These are phyloP conservation scores for Pseudochaenichthys georgianus DNA, from an alignment of 2,797 vertebrate species.

Conservation along the genomic window DNA sequence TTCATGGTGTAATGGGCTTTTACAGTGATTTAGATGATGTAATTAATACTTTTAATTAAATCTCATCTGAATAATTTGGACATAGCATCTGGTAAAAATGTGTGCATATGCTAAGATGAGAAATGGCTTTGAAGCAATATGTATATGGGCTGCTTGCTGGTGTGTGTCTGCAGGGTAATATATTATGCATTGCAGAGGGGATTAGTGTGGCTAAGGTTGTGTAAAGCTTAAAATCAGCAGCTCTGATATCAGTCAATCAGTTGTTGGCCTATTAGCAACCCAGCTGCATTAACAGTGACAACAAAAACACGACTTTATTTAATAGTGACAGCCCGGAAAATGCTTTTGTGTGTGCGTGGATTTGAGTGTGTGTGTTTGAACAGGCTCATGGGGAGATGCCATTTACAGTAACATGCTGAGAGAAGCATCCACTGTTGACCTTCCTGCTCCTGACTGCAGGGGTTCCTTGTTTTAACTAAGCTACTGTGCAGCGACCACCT, in stretches of 20 bases:
- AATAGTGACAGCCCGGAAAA: background rate
- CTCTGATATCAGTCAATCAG: conserved; percentile 41
- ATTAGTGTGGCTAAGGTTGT: conserved; percentile 38
- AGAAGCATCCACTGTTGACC: conserved; percentile 26
- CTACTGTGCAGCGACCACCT: conserved; percentile 11
- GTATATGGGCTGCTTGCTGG: conserved; percentile 4
- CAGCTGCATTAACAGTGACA: background rate
- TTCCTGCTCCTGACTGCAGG: conserved; percentile 41
- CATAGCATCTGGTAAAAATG: background rate
- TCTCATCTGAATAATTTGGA: conserved; percentile 5
- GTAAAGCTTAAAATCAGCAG: conserved; percentile 34
- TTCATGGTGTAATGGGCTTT: background rate
- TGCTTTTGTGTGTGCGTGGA: conserved; percentile 7
- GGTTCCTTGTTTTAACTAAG: conserved; percentile 36
- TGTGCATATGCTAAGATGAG: background rate
- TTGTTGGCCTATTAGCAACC: conserved; percentile 17
- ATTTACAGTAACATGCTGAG: conserved; percentile 47
- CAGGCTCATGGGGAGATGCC: conserved; percentile 30
- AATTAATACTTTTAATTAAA: background rate
- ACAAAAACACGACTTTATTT: background rate
- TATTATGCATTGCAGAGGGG: conserved; percentile 46
- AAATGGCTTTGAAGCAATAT: conserved; percentile 1
- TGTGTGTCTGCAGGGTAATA: conserved; percentile 45
- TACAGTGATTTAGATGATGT: background rate
- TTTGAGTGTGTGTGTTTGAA: conserved; percentile 5